phyloP scores from a whole-genome alignment of 2,797 vertebrate species.

The Catostomus latipinnis region DNA sequence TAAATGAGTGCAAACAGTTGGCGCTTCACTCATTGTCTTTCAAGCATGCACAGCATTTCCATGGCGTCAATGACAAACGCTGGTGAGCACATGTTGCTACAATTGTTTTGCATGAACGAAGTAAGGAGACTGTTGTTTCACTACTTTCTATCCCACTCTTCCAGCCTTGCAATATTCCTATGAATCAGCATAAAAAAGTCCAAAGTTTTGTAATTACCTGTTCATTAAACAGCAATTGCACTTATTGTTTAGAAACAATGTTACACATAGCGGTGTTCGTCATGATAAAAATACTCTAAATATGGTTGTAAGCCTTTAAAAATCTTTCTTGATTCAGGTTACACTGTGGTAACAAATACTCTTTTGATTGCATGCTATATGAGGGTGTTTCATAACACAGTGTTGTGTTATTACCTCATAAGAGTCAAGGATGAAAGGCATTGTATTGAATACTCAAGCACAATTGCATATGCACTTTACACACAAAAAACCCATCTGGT shows the following conservation, averaged over 20 bases:
- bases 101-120: conserved; percentile 43
- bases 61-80: conserved; percentile 31
- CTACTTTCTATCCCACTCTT: background rate
- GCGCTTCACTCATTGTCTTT: conserved; percentile 28
- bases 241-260: background rate
- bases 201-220: too few species aligned
- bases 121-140: conserved; percentile 17
- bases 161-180: background rate
- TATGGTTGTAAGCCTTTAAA: conserved; percentile 6
- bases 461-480: background rate
- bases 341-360: conserved; percentile 42
- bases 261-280: too few species aligned
- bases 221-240: background rate
- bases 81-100: conserved; percentile 23
- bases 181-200: background rate
- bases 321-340: conserved; percentile 30
- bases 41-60: conserved; percentile 34
- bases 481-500: conserved; percentile 32
- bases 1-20: conserved; percentile 41
- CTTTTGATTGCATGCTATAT: conserved; percentile 31
- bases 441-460: background rate
- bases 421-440: conserved; percentile 33
- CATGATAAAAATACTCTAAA: background rate
- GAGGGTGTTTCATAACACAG: too few species aligned
- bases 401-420: conserved; percentile 36